Evolutionary conservation across 2,797 vertebrate genomes (phyloP).

Genomic region (Meriones psammophilus): DNA sequence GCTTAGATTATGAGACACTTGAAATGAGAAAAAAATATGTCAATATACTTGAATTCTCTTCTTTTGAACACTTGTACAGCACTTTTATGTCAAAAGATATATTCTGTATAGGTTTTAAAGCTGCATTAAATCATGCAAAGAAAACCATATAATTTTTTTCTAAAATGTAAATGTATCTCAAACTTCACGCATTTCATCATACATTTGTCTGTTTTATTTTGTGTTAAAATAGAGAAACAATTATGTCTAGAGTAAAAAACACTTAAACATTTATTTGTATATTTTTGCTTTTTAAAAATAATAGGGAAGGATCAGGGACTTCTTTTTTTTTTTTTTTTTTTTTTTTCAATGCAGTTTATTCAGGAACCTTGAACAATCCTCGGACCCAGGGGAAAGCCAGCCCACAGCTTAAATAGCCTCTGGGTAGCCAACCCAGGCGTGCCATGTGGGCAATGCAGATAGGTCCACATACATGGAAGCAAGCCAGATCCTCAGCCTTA

Average conservation of each 20-base stretch:
- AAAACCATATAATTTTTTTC: background rate
- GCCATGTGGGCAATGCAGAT: no score
- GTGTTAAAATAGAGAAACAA: background rate
- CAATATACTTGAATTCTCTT: background rate
- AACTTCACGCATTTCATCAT: background rate
- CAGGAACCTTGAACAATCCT: no score
- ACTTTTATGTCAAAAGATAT: background rate
- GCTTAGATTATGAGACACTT: background rate
- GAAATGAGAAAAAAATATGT: background rate
- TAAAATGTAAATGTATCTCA: conserved; percentile 21
- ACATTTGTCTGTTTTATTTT: background rate
- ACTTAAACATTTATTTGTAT: background rate
- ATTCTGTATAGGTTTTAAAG: background rate
- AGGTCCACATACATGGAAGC: no score
- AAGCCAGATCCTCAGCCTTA: no score
- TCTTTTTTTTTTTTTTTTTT: no score
- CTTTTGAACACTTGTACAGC: background rate
- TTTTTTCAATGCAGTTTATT: no score
- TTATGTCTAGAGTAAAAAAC: background rate
- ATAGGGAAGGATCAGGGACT: background rate
- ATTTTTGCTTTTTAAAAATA: background rate
- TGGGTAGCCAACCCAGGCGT: no score
- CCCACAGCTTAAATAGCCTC: no score
- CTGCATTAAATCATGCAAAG: background rate
- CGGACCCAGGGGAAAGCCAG: no score